Evolutionary conservation across 1,140 invertebrate genomes (phyloP), one percentile per base, ranked within the genome.

Genomic region (Drosophila ogumai): DNA sequence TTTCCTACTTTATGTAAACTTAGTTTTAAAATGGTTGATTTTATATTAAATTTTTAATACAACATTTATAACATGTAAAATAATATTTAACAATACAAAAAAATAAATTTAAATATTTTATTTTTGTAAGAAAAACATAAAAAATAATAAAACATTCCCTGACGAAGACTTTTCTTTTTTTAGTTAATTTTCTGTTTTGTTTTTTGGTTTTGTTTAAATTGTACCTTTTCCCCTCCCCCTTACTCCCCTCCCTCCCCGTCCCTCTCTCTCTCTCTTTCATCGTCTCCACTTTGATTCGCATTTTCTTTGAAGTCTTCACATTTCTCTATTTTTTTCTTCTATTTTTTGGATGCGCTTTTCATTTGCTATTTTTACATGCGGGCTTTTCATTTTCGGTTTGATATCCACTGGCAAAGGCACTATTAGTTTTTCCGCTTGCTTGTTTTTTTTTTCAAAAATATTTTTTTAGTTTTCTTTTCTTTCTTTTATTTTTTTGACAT

Each of bases 251-350:
- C n/a, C n/a, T n/a, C n/a, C n/a, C 25, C 12, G 28, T 15, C n/a
- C 3, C 19, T 55, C 17, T 19, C 31, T 38, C 2, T 28, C 40
- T n/a, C 28, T 36, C 22, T 25, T 41, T 43, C 19, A 34, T 8
- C 54, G 12, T 57, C 59, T 64, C 22, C 40, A 64, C 56, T 73
- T 74, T 74, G 38, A 74, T 73, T 73, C 40, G 68, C 69, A 54
- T 64, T 74, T 32, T 40, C 68, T 79, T 82, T 82, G 69, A 71
- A 73, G 67, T 74, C 5, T 54, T 75, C 44, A 74, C 71, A 73
- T 55, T 56, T 73, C 52, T 25, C 54, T 50, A 38, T 43, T 15
- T 60, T 9, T 22, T 28, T 28, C 6, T 28, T 7, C 32, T 25
- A 28, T 65, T 61, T 65, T 72, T 72, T 72, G 52, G 67, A 72